Evolutionary conservation across 2,888 invertebrate genomes (phyloP).

Genomic region (Noctua comes): DNA sequence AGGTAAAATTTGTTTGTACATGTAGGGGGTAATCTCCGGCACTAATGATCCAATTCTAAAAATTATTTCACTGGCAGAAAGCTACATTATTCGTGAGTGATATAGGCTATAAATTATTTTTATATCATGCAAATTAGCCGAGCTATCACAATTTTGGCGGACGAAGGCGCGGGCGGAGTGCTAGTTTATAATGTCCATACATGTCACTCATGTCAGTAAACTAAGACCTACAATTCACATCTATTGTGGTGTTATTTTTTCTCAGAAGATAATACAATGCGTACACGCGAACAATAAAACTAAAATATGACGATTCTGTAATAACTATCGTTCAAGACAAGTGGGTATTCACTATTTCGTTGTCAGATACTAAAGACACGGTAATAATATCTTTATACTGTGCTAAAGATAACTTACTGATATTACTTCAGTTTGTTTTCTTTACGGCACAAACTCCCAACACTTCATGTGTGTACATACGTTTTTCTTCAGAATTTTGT

Average conservation of each 20-base stretch:
- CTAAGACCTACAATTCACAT: background rate
- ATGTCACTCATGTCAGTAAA: background rate
- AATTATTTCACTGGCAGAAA: too few species aligned
- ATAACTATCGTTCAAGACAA: slow-evolving; percentile 22
- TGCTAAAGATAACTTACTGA: slow-evolving; percentile 25
- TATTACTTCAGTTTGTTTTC: slow-evolving; percentile 5
- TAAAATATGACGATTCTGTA: slow-evolving; percentile 23
- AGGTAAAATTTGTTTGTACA: too few species aligned
- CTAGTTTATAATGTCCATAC: too few species aligned
- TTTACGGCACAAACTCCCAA: slow-evolving; percentile 13
- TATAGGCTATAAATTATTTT: too few species aligned
- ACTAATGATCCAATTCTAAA: too few species aligned
- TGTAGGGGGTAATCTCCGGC: too few species aligned
- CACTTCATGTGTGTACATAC: background rate
- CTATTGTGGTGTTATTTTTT: background rate
- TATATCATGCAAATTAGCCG: too few species aligned
- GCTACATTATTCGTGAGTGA: too few species aligned
- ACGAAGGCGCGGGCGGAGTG: too few species aligned
- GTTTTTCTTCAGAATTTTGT: slow-evolving; percentile 22
- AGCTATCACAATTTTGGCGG: too few species aligned
- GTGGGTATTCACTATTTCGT: slow-evolving; percentile 17
- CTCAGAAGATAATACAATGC: background rate
- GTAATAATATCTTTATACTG: too few species aligned
- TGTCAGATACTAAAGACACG: slow-evolving; percentile 14
- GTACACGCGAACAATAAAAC: background rate